Conservation (phyloP, 2,888 invertebrate species). For the Melinopterus prodromus region DNA sequence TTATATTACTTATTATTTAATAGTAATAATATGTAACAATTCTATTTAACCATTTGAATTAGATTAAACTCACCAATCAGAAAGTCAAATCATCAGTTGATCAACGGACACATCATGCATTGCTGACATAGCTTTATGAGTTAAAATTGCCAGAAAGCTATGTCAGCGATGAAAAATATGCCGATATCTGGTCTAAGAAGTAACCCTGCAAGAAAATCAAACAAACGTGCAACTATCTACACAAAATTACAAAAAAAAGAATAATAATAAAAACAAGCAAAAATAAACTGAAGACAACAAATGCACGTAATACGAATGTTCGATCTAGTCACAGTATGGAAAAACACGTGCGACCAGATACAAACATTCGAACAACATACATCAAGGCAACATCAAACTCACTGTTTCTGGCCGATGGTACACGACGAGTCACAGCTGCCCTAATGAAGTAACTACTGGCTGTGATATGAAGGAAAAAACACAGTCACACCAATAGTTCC, state of each 20-base stretch:
- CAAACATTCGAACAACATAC: slow-evolving; percentile 56
- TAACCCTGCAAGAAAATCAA: not conserved
- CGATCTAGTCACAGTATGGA: slow-evolving; percentile 58
- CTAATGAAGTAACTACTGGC: slow-evolving; percentile 59
- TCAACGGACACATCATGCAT: slow-evolving; percentile 51
- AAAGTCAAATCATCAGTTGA: not conserved
- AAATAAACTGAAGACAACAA: slow-evolving; percentile 30
- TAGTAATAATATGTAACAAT: no score
- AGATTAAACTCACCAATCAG: not conserved
- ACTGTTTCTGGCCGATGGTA: not conserved
- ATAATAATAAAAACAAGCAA: slow-evolving; percentile 24
- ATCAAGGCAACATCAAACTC: slow-evolving; percentile 32
- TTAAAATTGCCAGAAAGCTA: slow-evolving; percentile 53
- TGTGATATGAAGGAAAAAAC: slow-evolving; percentile 57
- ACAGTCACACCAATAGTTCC: slow-evolving; percentile 58
- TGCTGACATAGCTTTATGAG: slow-evolving; percentile 61
- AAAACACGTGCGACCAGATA: slow-evolving; percentile 54
- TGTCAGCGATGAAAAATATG: slow-evolving; percentile 56
- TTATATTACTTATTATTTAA: no score
- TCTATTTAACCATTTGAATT: no score
- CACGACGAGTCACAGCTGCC: slow-evolving; percentile 12
- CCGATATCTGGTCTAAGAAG: slow-evolving; percentile 31
- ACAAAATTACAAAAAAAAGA: slow-evolving; percentile 8
- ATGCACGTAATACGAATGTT: slow-evolving; percentile 59
- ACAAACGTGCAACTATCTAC: not conserved